Conservation (phyloP, 2,888 invertebrate species). For the Pemphredon lugubris region DNA sequence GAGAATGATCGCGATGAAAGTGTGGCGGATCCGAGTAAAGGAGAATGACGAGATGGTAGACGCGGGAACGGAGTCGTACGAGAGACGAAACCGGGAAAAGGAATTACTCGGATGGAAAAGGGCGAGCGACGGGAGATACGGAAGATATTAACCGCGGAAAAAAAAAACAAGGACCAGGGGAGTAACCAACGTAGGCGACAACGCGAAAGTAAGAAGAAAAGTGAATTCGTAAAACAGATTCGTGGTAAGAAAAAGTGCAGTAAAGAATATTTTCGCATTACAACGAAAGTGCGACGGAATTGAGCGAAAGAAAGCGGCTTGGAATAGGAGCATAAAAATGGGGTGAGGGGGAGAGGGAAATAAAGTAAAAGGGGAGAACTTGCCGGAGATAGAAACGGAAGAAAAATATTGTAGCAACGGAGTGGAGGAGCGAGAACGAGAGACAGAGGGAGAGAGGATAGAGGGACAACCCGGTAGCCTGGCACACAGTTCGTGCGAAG, state of each 20-base stretch:
- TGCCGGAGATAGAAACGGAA: not conserved
- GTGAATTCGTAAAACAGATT: not conserved
- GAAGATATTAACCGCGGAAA: too few species aligned
- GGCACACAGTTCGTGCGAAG: constrained; percentile 41
- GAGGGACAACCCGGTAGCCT: constrained; percentile 33
- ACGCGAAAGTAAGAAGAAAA: not conserved
- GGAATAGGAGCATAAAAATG: not conserved
- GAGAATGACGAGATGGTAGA: too few species aligned
- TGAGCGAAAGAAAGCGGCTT: not conserved
- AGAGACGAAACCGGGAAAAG: too few species aligned
- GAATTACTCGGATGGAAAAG: too few species aligned
- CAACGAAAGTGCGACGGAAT: too few species aligned
- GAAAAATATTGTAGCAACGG: not conserved
- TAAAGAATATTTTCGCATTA: not conserved
- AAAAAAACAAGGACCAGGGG: too few species aligned
- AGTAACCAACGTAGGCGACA: not conserved
- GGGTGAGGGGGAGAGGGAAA: not conserved
- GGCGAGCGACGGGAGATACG: too few species aligned
- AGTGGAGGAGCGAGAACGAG: not conserved
- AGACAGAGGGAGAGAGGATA: not conserved
- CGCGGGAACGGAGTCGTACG: too few species aligned
- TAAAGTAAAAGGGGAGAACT: not conserved
- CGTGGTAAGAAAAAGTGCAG: not conserved
- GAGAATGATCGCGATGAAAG: too few species aligned
- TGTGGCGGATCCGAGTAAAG: too few species aligned